phyloP scores from a whole-genome alignment of 1,140 invertebrate species.

The Drosophila jambulina region DNA sequence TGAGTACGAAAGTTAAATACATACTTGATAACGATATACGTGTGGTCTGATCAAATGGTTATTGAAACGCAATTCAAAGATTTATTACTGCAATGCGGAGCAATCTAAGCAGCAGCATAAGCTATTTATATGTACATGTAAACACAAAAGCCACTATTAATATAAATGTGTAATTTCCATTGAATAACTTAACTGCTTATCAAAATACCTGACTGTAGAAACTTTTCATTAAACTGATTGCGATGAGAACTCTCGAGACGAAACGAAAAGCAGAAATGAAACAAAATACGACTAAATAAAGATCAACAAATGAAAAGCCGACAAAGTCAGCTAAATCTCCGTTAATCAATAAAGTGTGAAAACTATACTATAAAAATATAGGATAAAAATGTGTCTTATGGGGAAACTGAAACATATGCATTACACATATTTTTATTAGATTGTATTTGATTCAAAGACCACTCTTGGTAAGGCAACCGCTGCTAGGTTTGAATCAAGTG shows the following conservation, averaged over 20 bases:
- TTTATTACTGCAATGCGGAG: slow-evolving; percentile 68
- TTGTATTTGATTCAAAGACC: too few species aligned
- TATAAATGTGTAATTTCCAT: slow-evolving; percentile 74
- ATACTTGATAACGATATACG: slow-evolving; percentile 44
- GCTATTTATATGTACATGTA: slow-evolving; percentile 69
- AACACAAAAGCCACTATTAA: slow-evolving; percentile 53
- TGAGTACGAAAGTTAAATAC: slow-evolving; percentile 39
- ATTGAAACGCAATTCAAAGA: slow-evolving; percentile 59
- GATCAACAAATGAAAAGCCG: slow-evolving; percentile 56
- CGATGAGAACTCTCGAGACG: slow-evolving; percentile 40
- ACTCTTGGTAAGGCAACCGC: background rate
- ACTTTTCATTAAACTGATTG: slow-evolving; percentile 70
- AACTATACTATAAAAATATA: slow-evolving; percentile 3
- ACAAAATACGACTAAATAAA: slow-evolving; percentile 51
- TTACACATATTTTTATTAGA: background rate
- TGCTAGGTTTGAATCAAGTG: background rate
- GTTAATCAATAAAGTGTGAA: slow-evolving; percentile 69
- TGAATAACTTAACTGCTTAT: slow-evolving; percentile 81
- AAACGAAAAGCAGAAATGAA: slow-evolving; percentile 30
- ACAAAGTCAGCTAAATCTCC: slow-evolving; percentile 64
- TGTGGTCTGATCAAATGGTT: slow-evolving; percentile 62
- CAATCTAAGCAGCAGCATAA: slow-evolving; percentile 69
- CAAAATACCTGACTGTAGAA: slow-evolving; percentile 81
- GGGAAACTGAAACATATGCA: background rate
- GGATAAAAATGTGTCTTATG: background rate